A percentile compares a stretch with the other conserved stretches of the same genome.
Evolutionary conservation across 2,797 vertebrate species (phyloP).

Genomic region (Pterois miles): DNA sequence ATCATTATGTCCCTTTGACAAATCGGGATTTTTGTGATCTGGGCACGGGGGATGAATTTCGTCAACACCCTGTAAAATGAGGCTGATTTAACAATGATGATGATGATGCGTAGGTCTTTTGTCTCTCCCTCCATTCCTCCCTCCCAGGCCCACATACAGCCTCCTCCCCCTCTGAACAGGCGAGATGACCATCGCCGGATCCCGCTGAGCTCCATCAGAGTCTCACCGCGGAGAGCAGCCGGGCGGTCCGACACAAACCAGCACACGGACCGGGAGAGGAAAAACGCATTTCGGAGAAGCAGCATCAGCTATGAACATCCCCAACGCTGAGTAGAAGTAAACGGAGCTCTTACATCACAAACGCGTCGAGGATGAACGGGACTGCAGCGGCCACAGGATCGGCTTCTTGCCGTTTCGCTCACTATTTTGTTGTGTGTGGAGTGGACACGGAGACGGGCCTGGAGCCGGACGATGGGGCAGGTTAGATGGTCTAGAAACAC

Average conservation of each 20-base stretch:
- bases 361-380: constrained; percentile 79
- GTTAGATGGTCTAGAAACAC: constrained; percentile 76
- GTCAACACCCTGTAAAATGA: constrained; percentile 5
- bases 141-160: constrained; percentile 18
- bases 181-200: constrained; percentile 54
- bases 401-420: constrained; percentile 94
- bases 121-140: constrained; percentile 37
- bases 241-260: neutral
- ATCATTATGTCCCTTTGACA: neutral
- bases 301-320: constrained; percentile 51
- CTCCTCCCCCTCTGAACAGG: constrained; percentile 54
- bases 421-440: constrained; percentile 96
- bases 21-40: neutral
- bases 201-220: constrained; percentile 52
- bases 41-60: neutral
- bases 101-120: constrained; percentile 54
- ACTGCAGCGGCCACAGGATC: constrained; percentile 82
- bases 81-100: constrained; percentile 4
- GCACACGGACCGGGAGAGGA: neutral
- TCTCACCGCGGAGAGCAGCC: constrained; percentile 18
- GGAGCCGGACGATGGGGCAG: constrained; percentile 94
- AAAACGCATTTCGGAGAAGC: constrained; percentile 13
- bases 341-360: constrained; percentile 35
- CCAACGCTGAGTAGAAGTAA: neutral
- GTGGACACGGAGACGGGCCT: constrained; percentile 95